Percentiles rank a stretch among this genome's conserved stretches.
Conservation (phyloP, 2,797 vertebrate genomes). For the Melanotaenia nigrans region DNA sequence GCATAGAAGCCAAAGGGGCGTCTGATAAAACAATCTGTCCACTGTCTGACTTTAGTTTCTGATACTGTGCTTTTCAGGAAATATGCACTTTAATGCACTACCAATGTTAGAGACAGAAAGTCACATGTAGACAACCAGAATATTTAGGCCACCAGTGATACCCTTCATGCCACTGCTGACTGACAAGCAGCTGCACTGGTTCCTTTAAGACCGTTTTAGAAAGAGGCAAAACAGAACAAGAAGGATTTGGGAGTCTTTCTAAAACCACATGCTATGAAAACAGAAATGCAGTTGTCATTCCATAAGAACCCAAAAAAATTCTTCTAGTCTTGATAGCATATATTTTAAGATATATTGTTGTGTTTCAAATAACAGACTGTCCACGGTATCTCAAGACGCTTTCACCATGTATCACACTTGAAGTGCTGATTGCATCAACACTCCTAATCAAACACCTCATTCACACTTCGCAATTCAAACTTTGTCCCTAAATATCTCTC, state of each 20-base stretch:
- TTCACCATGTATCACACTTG: background rate
- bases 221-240: conserved; percentile 42
- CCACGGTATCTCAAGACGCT: background rate
- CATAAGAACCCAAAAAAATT: conserved; percentile 34
- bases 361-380: conserved; percentile 45
- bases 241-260: conserved; percentile 31
- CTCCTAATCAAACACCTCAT: conserved; percentile 43
- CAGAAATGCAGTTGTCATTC: conserved; percentile 43
- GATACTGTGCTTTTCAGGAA: conserved; percentile 45
- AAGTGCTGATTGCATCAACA: conserved; percentile 36
- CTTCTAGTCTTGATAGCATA: conserved; percentile 15
- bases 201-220: conserved; percentile 24
- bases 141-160: conserved; percentile 33
- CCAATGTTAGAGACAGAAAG: conserved; percentile 15
- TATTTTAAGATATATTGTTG: conserved; percentile 32
- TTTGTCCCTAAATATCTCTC: conserved; percentile 41
- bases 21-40: conserved; percentile 32
- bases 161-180: conserved; percentile 28
- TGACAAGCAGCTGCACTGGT: conserved; percentile 1
- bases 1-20: conserved; percentile 50
- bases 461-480: conserved; percentile 32
- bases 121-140: conserved; percentile 30
- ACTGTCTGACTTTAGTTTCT: conserved; percentile 27
- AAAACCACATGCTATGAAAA: conserved; percentile 46
- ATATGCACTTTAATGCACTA: conserved; percentile 30